Base-by-base conservation (phyloP, 1,140 invertebrate genomes). In the Spodoptera litura region DNA sequence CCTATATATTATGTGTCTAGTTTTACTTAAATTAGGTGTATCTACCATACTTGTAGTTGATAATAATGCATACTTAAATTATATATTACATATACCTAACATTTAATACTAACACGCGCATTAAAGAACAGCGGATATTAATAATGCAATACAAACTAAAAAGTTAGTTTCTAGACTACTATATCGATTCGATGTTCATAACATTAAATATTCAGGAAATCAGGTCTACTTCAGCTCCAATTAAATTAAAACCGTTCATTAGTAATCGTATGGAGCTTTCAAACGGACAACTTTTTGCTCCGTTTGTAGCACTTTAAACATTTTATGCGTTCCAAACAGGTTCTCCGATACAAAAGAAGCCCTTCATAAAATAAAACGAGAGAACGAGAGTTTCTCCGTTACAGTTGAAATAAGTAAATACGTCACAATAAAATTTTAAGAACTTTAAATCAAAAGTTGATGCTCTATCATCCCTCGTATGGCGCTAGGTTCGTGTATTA, bases 191-290 rank as follows among this genome's bases (percentile, higher is more conserved):
- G 12, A 20, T 3, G 64, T 31, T 31, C 51, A 13, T 31, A 2
- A 25, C 49, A 31, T 31, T 10, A 49, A 64, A 64, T 0, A 49
- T 49, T 44, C 61, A 64, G 35, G 38, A 64, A 44, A 51, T 49
- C 44, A 2, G 62, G 13, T 51, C 44, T 66, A 9, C 44, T 25
- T 25, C 62, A 52, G 25, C 4, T 56, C 27, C 52, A 2, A 38
- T 71, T 38, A 55, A 52, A 52, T 62, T 64, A 64, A 38, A 71
- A 71, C 52, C 12, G 27, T 71, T 15, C 68, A 56, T 71, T 71
- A 71, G 68, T 56, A 15, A 71, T 71, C 52, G 31, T 4, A 51
- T 15, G 52, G 44, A 56, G 52, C 27, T 71, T 56, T 71, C 51
- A 71, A 71, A 56, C 13, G 15, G 52, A 56, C 51, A 25, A 71